Conservation (phyloP, 2,113 vertebrate genomes). For the Pyrgilauda ruficollis region DNA sequence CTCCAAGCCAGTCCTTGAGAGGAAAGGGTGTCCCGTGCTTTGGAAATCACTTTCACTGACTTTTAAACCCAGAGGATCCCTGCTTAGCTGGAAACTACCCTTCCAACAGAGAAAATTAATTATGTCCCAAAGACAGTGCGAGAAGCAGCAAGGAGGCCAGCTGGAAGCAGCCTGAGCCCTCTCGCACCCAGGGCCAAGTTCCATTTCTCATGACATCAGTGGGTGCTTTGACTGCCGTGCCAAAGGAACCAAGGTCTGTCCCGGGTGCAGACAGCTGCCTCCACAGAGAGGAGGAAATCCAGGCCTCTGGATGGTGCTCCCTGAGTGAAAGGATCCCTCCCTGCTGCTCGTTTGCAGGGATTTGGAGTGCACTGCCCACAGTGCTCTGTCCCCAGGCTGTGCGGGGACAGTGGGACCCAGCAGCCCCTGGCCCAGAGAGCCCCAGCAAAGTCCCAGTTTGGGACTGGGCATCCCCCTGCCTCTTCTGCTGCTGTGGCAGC, state of each 20-base stretch:
- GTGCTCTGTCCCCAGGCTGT: rapidly evolving
- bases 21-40: conserved; percentile 5
- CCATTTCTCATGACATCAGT: background rate
- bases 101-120: conserved; percentile 43
- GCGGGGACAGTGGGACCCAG: rapidly evolving
- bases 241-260: background rate
- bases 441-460: rapidly evolving
- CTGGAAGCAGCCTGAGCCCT: conserved; percentile 21
- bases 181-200: background rate
- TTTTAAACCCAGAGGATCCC: conserved; percentile 39
- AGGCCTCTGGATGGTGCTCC: background rate
- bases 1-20: background rate
- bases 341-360: background rate
- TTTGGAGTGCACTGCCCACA: background rate
- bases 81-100: conserved; percentile 41
- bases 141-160: conserved; percentile 33
- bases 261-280: conserved; percentile 33
- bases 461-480: background rate
- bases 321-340: background rate
- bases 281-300: background rate
- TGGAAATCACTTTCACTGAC: conserved; percentile 32
- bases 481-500: background rate
- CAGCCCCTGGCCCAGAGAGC: rapidly evolving
- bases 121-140: background rate
- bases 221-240: background rate